A percentile compares a stretch with the other conserved stretches of the same genome.
Evolutionary conservation across 2,797 vertebrate genomes (phyloP).

Genomic region (Pitangus sulphuratus): DNA sequence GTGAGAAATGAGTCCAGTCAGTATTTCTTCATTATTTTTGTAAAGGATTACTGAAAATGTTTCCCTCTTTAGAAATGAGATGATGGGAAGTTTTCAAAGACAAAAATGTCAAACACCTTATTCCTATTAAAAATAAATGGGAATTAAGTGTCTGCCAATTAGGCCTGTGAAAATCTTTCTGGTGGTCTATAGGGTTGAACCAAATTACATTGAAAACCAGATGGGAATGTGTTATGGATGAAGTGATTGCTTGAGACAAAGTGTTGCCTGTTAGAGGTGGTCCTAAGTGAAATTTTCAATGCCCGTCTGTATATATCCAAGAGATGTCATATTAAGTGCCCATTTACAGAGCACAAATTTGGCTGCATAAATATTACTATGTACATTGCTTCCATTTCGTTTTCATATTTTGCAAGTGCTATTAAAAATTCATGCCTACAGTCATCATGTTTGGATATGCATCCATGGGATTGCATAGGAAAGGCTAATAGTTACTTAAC

Average conservation of each 20-base stretch:
- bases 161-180: conserved; percentile 40
- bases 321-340: background rate
- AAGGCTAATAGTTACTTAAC: background rate
- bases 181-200: conserved; percentile 27
- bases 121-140: conserved; percentile 41
- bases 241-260: conserved; percentile 31
- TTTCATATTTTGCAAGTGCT: conserved; percentile 2
- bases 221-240: background rate
- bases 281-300: background rate
- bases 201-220: conserved; percentile 20
- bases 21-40: conserved; percentile 34
- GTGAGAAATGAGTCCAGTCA: background rate
- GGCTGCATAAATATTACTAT: background rate
- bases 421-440: background rate
- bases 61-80: conserved; percentile 18
- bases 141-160: conserved; percentile 43
- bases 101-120: conserved; percentile 25
- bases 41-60: conserved; percentile 24
- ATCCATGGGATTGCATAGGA: background rate
- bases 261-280: conserved; percentile 38
- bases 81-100: conserved; percentile 56
- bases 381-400: background rate
- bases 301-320: background rate
- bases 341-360: background rate
- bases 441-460: background rate